Conservation (phyloP, 1,140 invertebrate genomes). For the Doryteuthis pealeii region DNA sequence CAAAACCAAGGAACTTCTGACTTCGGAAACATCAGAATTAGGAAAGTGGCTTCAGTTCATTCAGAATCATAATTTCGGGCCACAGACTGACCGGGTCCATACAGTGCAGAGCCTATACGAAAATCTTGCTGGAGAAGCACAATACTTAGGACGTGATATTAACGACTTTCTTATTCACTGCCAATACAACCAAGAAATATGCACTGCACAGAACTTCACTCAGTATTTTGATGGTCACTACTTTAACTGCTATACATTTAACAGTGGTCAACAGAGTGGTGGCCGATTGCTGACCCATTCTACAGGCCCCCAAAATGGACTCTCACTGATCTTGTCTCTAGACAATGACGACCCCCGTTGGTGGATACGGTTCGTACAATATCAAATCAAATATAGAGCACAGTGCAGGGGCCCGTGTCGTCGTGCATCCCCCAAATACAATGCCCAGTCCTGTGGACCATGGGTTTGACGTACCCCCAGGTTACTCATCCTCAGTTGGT, state of each 20-base stretch:
- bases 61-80: constrained; percentile 32
- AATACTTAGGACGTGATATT: constrained; percentile 41
- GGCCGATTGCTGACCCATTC: constrained; percentile 46
- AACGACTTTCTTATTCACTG: constrained; percentile 48
- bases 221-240: constrained; percentile 54
- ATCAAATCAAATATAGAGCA: constrained; percentile 48
- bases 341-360: constrained; percentile 51
- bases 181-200: constrained; percentile 45
- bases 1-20: constrained; percentile 35
- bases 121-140: constrained; percentile 43
- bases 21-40: constrained; percentile 24
- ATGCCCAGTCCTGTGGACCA: constrained; percentile 59
- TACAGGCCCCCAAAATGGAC: constrained; percentile 51
- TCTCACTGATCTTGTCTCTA: constrained; percentile 49
- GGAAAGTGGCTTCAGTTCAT: constrained; percentile 44
- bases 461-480: constrained; percentile 54
- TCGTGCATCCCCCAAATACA: constrained; percentile 58
- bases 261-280: constrained; percentile 32
- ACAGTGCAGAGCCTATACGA: constrained; percentile 51
- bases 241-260: constrained; percentile 55
- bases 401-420: constrained; percentile 56
- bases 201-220: constrained; percentile 43
- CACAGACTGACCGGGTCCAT: constrained; percentile 36
- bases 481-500: constrained; percentile 52
- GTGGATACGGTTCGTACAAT: constrained; percentile 50